Evolutionary conservation across 2,888 invertebrate genomes (phyloP).

Genomic region (Diarsia rubi): DNA sequence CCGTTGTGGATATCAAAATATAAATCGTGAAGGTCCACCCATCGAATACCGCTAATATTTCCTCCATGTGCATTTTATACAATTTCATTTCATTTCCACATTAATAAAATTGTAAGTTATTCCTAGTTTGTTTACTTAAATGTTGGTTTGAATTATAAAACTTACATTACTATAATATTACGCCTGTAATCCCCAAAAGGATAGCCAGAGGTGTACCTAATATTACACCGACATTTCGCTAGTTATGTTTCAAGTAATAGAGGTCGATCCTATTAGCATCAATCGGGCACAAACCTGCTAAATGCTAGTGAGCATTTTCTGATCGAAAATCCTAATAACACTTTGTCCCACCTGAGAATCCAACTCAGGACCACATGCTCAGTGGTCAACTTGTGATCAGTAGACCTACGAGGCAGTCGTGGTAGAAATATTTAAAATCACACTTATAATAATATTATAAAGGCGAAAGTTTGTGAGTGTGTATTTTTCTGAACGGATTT

Average conservation of each 20-base stretch:
- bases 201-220: neutral
- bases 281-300: neutral
- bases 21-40: constrained; percentile 57
- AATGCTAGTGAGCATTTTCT: neutral
- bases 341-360: no score
- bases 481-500: no score
- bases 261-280: neutral
- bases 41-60: constrained; percentile 57
- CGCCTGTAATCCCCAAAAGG: neutral
- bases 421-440: no score
- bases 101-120: constrained; percentile 29
- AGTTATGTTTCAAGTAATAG: neutral
- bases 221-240: neutral
- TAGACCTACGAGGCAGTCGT: no score
- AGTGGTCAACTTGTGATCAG: no score
- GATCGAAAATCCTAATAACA: neutral
- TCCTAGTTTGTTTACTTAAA: neutral
- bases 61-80: constrained; percentile 58
- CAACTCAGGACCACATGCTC: no score
- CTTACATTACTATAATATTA: neutral
- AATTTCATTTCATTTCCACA: constrained; percentile 38
- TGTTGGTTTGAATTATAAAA: neutral
- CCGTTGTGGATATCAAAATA: constrained; percentile 58
- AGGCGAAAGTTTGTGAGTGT: no score
- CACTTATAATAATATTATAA: no score